phyloP scores from a whole-genome alignment of 2,888 invertebrate species.

The Drosophila sordidula region DNA sequence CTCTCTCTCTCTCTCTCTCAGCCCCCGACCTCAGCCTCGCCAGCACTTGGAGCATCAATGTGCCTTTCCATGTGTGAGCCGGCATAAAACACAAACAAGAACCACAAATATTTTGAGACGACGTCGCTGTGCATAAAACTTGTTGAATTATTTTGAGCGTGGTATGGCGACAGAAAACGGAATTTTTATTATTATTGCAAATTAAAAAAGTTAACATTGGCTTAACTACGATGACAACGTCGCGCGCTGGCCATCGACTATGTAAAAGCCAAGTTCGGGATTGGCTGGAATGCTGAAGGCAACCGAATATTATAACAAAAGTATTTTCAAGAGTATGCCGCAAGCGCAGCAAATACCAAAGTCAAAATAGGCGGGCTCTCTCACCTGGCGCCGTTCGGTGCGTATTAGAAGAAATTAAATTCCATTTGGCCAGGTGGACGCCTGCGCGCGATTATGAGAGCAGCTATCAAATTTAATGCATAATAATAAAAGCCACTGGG shows the following conservation, averaged over 20 bases:
- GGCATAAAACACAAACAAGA: conserved; percentile 53
- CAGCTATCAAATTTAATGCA: conserved; percentile 17
- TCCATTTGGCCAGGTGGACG: conserved; percentile 48
- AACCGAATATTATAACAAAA: conserved; percentile 58
- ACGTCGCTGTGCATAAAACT: conserved; percentile 67
- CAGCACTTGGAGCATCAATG: not conserved
- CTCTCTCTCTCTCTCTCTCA: not conserved
- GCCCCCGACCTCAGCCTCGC: not conserved
- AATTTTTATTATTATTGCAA: conserved; percentile 78
- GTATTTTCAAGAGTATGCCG: conserved; percentile 67
- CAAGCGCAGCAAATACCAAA: conserved; percentile 52
- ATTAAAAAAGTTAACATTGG: conserved; percentile 78
- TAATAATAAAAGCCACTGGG: not conserved
- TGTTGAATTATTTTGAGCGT: conserved; percentile 69
- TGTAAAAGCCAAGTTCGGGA: conserved; percentile 68
- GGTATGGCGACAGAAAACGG: conserved; percentile 32
- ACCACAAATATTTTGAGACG: conserved; percentile 68
- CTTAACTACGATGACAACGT: conserved; percentile 74
- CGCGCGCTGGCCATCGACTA: conserved; percentile 49
- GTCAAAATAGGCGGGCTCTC: conserved; percentile 39
- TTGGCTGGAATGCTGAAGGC: conserved; percentile 40
- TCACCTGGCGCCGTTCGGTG: conserved; percentile 31
- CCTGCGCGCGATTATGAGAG: conserved; percentile 12
- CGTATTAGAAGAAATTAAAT: conserved; percentile 48
- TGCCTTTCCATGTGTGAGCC: conserved; percentile 32